Evolutionary conservation across 2,888 invertebrate species (phyloP).

Genomic region (Scotopteryx bipunctaria): DNA sequence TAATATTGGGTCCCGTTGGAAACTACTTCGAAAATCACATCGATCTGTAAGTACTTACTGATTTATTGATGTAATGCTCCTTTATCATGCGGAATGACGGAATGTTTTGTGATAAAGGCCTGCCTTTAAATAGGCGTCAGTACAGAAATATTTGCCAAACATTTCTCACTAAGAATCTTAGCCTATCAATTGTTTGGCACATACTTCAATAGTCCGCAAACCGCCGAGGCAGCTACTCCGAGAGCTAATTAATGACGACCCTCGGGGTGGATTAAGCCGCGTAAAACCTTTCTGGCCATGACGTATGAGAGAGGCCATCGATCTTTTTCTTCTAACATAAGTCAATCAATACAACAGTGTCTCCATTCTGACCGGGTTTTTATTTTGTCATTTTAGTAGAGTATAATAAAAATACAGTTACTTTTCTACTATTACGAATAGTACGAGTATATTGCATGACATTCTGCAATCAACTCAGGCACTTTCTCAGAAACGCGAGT

Average conservation of each 20-base stretch:
- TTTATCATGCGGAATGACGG: too few species aligned
- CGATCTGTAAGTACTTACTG: too few species aligned
- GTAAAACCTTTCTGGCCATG: slow-evolving; percentile 73
- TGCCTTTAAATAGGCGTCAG: too few species aligned
- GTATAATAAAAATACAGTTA: too few species aligned
- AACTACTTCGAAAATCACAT: too few species aligned
- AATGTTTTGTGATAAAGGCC: too few species aligned
- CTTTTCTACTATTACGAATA: not conserved
- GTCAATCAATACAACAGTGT: slow-evolving; percentile 40
- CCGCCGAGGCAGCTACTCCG: slow-evolving; percentile 58
- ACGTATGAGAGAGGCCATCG: slow-evolving; percentile 57
- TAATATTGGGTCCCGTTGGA: too few species aligned
- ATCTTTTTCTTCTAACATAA: slow-evolving; percentile 54
- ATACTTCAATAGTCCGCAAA: slow-evolving; percentile 74
- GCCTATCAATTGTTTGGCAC: slow-evolving; percentile 26
- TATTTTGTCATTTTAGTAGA: not conserved
- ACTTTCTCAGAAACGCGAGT: not conserved
- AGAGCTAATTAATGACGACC: slow-evolving; percentile 73
- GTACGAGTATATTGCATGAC: not conserved
- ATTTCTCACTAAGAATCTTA: slow-evolving; percentile 10
- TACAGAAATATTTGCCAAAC: not conserved
- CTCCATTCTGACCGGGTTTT: not conserved
- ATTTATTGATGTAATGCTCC: too few species aligned
- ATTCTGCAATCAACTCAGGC: not conserved
- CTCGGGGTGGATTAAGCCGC: slow-evolving; percentile 68